Base-by-base conservation (phyloP, 2,888 invertebrate species). In the Tinea pellionella region DNA sequence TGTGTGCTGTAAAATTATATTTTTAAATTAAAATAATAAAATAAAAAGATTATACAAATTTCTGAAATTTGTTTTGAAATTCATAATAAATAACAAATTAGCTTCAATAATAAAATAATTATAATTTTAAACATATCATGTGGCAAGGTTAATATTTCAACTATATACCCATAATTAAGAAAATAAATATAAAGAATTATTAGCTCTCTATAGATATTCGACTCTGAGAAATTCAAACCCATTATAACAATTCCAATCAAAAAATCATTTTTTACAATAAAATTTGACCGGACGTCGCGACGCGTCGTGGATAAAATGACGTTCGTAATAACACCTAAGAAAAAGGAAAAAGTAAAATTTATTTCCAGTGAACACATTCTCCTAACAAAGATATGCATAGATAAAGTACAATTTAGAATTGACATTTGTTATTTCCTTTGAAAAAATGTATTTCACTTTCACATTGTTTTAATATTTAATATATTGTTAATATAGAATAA, bases 261-360 rank as follows among this genome's bases (percentile, higher is more conserved):
- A 87, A 85, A 80, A 84, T 78, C 85, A 85, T 86, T 86, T 86
- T 86, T 86, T 82, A 85, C 76, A 76, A 80, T 82, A 81, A 77
- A 77, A 76, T 73, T 75, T 71, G 74, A 78, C 81, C 83, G 82
- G 85, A 85, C 82, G 83, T 74, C 74, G 75, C 79, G 77, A 74
- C 16, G 18, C 56, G 7, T 41, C 42, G 59, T 42, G 30, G 57
- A 57, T 57, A 30, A 57, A 57, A 57, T 24, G 55, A 55, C 55
- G 55, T 18, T n/a, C 2, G 15, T 57, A 57, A 57, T 57, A 57
- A n/a, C 32, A 57, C 57, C 57, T 57, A 47, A 47, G 37, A 57
- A 57, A 57, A 43, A 18, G n/a, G 19, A 55, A 24, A 24, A 42
- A 24, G 43, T 59, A 47, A 9, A 47, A 16, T 47, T 47, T 47